Percentiles rank a stretch among this genome's conserved stretches.
phyloP scores from a whole-genome alignment of 2,113 vertebrate species.

The Chionis minor region DNA sequence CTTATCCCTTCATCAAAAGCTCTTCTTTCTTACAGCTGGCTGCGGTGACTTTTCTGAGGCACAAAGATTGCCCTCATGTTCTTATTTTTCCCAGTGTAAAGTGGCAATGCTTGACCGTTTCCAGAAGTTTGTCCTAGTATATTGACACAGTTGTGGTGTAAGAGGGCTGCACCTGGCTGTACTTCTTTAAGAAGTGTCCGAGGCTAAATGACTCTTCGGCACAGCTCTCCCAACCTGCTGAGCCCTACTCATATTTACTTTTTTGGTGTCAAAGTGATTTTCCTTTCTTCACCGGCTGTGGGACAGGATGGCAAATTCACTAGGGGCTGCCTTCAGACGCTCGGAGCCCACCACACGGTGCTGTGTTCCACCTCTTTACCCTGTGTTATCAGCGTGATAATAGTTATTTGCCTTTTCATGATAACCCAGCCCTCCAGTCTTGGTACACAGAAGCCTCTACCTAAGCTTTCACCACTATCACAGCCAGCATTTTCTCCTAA shows the following conservation, averaged over 20 bases:
- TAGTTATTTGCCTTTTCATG: neutral
- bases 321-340: neutral
- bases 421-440: neutral
- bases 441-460: neutral
- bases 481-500: neutral
- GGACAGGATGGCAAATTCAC: neutral
- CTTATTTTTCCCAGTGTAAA: neutral
- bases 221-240: neutral
- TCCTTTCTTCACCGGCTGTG: neutral
- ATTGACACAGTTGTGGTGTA: neutral
- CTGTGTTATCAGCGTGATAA: neutral
- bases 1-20: neutral
- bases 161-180: neutral
- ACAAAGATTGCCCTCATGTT: neutral
- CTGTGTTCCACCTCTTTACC: neutral
- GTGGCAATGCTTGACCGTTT: neutral
- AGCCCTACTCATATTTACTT: neutral
- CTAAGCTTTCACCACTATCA: neutral
- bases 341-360: neutral
- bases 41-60: neutral
- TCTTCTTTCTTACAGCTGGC: neutral
- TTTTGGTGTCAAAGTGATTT: neutral
- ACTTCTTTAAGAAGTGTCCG: neutral
- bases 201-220: neutral
- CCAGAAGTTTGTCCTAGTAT: neutral